Base-by-base conservation (phyloP, 2,888 invertebrate genomes). In the Lamproptera curius region DNA sequence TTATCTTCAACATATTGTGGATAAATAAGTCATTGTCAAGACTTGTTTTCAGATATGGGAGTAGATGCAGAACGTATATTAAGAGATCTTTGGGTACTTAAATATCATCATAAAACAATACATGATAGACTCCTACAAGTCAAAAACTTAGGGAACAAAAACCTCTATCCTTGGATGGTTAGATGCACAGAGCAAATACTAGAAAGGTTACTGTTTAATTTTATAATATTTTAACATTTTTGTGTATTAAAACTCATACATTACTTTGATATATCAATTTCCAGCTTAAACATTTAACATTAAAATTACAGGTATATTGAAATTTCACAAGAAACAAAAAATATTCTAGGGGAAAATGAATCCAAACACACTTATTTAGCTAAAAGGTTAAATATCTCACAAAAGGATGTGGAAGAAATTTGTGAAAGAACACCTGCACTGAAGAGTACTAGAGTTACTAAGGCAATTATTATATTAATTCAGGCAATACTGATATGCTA, bases 121-220 rank as follows among this genome's bases (percentile, higher is more conserved):
- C 61, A 73, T 46, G 60, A 82, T 14, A 81, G 91, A 46, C 70
- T 92, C 9, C 70, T 85, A 55, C 76, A 74, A 42, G 83, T 90
- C 0, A 81, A 82, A 63, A 67, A 72, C 35, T 78, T 85, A 51
- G 89, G 90, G 41, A 72, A 86, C 46, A 87, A 75, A 23, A 69
- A 77, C 52, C 72, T 91, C 9, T 90, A 89, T 74, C 91, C 92
- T 2, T 92, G 92, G 92, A 91, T 92, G 91, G 89, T 92, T 23
- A 76, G 91, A 54, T 91, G 91, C 63, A 80, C 90, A 14, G 89
- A 90, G 56, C 69, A 79, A 15, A 82, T 89, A 58, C 68, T 91
- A 33, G 75, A 88, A 53, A 90, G 89, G 92, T 91, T 42, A 26
- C 16, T 16, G 48, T 35, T 13, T 35, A 42, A 28, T 31, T 31